phyloP scores from a whole-genome alignment of 2,797 vertebrate species.

The Allobates femoralis region DNA sequence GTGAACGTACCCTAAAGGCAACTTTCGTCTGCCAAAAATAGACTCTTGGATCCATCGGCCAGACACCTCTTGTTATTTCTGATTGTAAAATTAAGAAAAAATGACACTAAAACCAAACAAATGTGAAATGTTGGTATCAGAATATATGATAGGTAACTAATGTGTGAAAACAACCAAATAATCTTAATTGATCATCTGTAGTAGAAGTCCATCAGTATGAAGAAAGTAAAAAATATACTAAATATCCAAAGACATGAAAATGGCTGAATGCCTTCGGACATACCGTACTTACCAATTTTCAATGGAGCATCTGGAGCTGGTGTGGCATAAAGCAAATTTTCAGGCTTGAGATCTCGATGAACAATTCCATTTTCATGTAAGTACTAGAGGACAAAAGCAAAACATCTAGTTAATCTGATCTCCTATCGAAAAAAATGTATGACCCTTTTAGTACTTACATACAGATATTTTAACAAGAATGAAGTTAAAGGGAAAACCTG shows the following conservation, averaged over 20 bases:
- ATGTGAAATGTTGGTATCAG: not conserved
- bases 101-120: not conserved
- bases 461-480: too few species aligned
- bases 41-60: too few species aligned
- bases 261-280: not conserved
- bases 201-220: not conserved
- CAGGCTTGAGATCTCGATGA: conserved; percentile 88
- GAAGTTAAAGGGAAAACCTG: too few species aligned
- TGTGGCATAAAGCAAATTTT: conserved; percentile 88
- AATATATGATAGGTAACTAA: not conserved
- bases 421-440: not conserved
- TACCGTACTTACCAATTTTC: conserved; percentile 82
- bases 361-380: conserved; percentile 89
- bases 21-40: too few species aligned
- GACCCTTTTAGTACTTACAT: too few species aligned
- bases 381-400: conserved; percentile 75
- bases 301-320: conserved; percentile 85
- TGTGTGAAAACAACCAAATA: too few species aligned
- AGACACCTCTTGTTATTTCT: too few species aligned
- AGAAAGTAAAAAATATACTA: not conserved
- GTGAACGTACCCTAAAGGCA: too few species aligned
- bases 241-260: not conserved
- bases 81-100: not conserved
- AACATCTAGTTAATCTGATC: not conserved
- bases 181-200: not conserved